phyloP scores from a whole-genome alignment of 2,113 vertebrate species.

The Pelusios castaneus region DNA sequence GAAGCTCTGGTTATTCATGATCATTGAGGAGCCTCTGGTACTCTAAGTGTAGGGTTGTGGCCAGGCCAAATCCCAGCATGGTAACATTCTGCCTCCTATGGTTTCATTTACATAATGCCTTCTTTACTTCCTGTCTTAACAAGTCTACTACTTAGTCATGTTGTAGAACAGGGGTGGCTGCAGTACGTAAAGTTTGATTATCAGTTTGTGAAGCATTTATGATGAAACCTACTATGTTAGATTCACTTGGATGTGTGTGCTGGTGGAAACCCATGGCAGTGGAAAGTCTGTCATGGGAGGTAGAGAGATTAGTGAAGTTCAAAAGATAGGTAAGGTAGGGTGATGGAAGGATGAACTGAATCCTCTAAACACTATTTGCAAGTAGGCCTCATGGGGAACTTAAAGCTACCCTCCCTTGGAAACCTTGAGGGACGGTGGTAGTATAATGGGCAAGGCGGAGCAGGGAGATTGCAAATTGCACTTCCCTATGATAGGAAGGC shows the following conservation, averaged over 20 bases:
- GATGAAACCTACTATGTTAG: background rate
- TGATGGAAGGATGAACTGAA: accelerated
- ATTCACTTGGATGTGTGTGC: background rate
- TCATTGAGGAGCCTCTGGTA: background rate
- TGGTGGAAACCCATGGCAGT: background rate
- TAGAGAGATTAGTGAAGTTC: background rate
- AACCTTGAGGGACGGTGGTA: background rate
- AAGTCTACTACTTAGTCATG: accelerated
- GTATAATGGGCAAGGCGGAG: background rate
- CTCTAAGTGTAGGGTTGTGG: background rate
- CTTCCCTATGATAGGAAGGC: background rate
- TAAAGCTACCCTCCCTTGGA: background rate
- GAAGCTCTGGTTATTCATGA: background rate
- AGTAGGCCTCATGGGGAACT: background rate
- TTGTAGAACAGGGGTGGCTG: accelerated
- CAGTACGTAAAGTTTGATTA: background rate
- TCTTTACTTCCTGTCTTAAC: background rate
- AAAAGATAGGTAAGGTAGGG: background rate
- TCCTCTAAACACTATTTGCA: background rate
- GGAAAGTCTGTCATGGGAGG: background rate
- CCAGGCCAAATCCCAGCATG: background rate
- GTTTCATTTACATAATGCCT: background rate
- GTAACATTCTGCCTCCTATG: background rate
- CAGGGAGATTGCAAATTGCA: accelerated
- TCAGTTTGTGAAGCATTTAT: background rate